Conservation (phyloP, 2,888 invertebrate genomes). For the Platycheirus albimanus region DNA sequence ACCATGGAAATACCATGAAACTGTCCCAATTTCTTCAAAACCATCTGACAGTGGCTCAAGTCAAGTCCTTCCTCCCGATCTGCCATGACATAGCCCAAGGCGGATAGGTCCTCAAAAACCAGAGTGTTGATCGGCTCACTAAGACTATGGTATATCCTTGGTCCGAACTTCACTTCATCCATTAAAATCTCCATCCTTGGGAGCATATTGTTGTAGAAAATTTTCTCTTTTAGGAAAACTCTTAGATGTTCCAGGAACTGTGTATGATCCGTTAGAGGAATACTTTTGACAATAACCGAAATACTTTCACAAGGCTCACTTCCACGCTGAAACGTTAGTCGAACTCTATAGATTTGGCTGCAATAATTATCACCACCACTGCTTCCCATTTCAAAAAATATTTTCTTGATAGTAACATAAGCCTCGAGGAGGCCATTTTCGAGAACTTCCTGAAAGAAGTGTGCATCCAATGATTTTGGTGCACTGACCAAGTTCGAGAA, state of each 20-base stretch:
- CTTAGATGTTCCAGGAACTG: conserved; percentile 79
- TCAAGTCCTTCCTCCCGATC: conserved; percentile 84
- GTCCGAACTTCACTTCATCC: conserved; percentile 71
- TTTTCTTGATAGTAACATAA: conserved; percentile 48
- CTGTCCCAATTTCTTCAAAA: conserved; percentile 83
- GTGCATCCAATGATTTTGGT: conserved; percentile 50
- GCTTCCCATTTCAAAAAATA: conserved; percentile 71
- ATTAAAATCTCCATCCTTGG: conserved; percentile 79
- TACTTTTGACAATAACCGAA: conserved; percentile 76
- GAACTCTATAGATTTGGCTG: conserved; percentile 75
- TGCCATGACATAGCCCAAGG: conserved; percentile 83
- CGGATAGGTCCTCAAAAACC: conserved; percentile 81
- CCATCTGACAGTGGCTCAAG: conserved; percentile 82
- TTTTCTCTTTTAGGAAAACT: conserved; percentile 80
- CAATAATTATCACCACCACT: conserved; percentile 76
- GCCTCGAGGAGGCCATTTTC: conserved; percentile 66
- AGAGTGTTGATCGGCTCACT: conserved; percentile 62
- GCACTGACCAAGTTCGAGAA: conserved; percentile 58
- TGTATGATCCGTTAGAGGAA: conserved; percentile 54
- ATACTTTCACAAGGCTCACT: conserved; percentile 29
- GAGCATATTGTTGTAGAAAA: conserved; percentile 79
- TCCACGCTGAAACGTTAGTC: conserved; percentile 45
- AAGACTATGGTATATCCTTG: conserved; percentile 66
- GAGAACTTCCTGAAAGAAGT: conserved; percentile 73
- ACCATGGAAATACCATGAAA: conserved; percentile 85